Evolutionary conservation across 2,113 vertebrate genomes (phyloP), one percentile per base, ranked within the genome.

Genomic region (Microtus pennsylvanicus): DNA sequence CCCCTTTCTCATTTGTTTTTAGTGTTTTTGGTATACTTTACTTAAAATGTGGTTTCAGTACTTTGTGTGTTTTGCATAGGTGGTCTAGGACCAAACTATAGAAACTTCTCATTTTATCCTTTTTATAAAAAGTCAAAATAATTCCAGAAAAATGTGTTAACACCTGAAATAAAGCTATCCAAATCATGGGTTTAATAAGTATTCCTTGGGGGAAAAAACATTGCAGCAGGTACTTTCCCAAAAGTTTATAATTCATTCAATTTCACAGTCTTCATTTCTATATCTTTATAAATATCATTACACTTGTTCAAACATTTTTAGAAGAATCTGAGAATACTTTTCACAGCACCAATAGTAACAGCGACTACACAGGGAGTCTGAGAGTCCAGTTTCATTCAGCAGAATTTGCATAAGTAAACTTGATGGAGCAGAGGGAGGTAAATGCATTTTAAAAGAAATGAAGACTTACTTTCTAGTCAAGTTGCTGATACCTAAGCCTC

Each of bases 331-430:
- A 94, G 80, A 88, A 50, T 14, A 95, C 50, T 90, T 93, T 58
- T 93, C 91, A 19, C 30, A 63, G 26, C 90, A 12, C 38, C 35
- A 89, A 8, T 69, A 95, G 33, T 94, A 55, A 89, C 21, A 65
- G 52, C 14, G 47, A 38, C 69, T 91, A 38, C 42, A 58, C 69
- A 75, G 47, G 75, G 63, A 92, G 50, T 67, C 35, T 80, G 86
- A 13, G 28, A 74, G 61, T 77, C 28, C 91, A 50, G n/a, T 90
- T 96, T 89, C 10, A 93, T 91, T 96, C 63, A 95, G 65, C 26
- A 90, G 13, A 9, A 90, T 97, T 97, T 96, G 67, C 67, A 88
- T 96, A 95, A 92, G 42, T 90, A 87, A 97, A 93, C 80, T 81
- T 97, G 87, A 92, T 90, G 95, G 50, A 93, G 85, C n/a, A 86